phyloP scores from a whole-genome alignment of 2,113 vertebrate species.

The Sander vitreus region DNA sequence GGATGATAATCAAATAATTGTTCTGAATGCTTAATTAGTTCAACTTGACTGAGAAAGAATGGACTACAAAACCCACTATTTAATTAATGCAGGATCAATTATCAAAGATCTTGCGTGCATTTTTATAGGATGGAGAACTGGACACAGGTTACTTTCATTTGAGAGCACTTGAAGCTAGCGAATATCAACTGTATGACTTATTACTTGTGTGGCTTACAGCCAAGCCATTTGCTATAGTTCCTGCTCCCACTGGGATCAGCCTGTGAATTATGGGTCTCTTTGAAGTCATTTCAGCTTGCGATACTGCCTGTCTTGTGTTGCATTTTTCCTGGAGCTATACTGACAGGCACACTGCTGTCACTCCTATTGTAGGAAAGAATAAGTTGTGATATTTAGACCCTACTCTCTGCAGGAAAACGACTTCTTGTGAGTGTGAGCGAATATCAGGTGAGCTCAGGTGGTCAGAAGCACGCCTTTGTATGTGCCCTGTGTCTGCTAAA shows the following conservation, averaged over 20 bases:
- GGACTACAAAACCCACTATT: not conserved
- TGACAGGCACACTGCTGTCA: constrained; percentile 27
- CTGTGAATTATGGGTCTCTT: constrained; percentile 44
- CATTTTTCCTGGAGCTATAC: constrained; percentile 17
- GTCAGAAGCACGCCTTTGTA: no score
- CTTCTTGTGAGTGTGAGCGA: not conserved
- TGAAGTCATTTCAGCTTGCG: constrained; percentile 45
- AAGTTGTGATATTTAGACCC: constrained; percentile 36
- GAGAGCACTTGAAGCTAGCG: not conserved
- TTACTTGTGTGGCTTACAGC: constrained; percentile 27
- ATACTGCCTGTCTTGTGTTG: constrained; percentile 36
- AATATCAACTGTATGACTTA: constrained; percentile 4
- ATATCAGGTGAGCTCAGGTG: no score
- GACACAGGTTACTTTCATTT: not conserved
- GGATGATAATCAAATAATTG: not conserved
- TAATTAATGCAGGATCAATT: not conserved
- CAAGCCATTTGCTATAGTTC: constrained; percentile 2
- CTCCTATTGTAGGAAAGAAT: constrained; percentile 3
- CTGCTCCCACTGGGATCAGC: constrained; percentile 43
- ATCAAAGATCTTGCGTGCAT: no score
- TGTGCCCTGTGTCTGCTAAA: no score
- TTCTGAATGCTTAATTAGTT: not conserved
- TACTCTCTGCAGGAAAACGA: not conserved
- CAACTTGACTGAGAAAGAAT: not conserved
- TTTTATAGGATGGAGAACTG: not conserved